These are phyloP conservation scores for Osmerus mordax DNA, from an alignment of 2,113 vertebrate genomes.

Conservation along the genomic window DNA sequence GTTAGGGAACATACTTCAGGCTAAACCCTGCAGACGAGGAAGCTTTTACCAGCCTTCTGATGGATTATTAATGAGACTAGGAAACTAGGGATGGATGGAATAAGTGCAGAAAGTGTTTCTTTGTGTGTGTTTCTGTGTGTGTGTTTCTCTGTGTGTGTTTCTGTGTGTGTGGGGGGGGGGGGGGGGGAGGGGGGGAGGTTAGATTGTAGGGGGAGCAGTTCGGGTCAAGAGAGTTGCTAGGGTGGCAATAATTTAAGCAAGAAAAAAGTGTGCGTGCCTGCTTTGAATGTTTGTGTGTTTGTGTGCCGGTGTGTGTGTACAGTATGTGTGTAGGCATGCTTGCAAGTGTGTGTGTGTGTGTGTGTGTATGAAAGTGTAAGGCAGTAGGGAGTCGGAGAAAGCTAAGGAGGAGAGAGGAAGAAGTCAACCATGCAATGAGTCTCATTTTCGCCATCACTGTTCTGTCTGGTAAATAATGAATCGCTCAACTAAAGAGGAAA, in stretches of 20 bases:
- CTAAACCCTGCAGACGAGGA: conserved; percentile 34
- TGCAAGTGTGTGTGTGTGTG: background rate
- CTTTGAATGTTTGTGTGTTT: background rate
- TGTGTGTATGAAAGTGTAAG: background rate
- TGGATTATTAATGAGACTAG: conserved; percentile 44
- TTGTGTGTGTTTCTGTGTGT: conserved; percentile 7
- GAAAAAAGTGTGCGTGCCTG: background rate
- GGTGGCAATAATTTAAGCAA: background rate
- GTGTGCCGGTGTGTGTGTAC: background rate
- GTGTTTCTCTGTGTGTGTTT: conserved; percentile 2
- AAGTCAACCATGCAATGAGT: conserved; percentile 31
- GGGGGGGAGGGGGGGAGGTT: too few relatives aligned
- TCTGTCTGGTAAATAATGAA: conserved; percentile 55
- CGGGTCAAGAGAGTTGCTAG: background rate
- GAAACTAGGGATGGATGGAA: background rate
- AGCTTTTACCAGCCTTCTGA: conserved; percentile 31
- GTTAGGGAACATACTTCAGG: conserved; percentile 12
- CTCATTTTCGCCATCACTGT: conserved; percentile 29
- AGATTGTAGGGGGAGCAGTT: background rate
- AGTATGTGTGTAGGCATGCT: conserved; percentile 3
- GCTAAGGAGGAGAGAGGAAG: conserved; percentile 23
- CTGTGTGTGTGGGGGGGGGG: background rate
- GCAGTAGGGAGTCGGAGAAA: conserved; percentile 6
- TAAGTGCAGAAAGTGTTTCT: background rate
- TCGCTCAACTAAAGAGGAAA: conserved; percentile 26